These are phyloP conservation scores for Calliphora vomitoria DNA, from an alignment of 2,888 invertebrate genomes.

Conservation along the genomic window DNA sequence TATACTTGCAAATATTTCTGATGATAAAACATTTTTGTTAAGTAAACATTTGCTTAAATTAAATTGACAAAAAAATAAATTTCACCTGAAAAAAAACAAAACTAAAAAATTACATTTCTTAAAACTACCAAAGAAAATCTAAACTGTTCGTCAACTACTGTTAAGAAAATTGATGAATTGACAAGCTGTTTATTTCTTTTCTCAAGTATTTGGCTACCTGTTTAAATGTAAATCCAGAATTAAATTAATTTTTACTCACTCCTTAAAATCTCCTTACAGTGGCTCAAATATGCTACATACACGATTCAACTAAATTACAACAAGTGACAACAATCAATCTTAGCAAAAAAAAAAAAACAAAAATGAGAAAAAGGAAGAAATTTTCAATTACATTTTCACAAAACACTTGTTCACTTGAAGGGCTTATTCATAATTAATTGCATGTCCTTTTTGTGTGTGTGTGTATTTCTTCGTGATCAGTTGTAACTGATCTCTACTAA, in stretches of 20 bases:
- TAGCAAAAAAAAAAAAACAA: slow-evolving; percentile 17
- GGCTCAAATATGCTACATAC: slow-evolving; percentile 19
- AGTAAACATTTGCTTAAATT: too few relatives aligned
- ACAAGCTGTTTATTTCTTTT: slow-evolving; percentile 24
- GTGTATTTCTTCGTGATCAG: background rate
- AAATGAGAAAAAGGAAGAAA: background rate
- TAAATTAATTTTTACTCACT: slow-evolving; percentile 55
- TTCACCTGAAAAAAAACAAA: background rate
- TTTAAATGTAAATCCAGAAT: slow-evolving; percentile 16
- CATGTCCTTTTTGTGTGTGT: slow-evolving; percentile 58
- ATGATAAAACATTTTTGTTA: too few relatives aligned
- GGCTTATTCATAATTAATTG: slow-evolving; percentile 70
- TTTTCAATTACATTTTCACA: slow-evolving; percentile 47
- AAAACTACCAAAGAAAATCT: slow-evolving; percentile 9
- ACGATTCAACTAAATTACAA: slow-evolving; percentile 28
- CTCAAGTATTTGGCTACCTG: slow-evolving; percentile 52
- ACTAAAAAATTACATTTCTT: slow-evolving; percentile 22
- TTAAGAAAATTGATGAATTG: slow-evolving; percentile 66
- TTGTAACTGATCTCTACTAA: slow-evolving; percentile 38
- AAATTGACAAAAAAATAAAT: background rate
- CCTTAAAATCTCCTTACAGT: slow-evolving; percentile 24
- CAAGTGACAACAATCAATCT: slow-evolving; percentile 73
- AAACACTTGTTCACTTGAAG: slow-evolving; percentile 69
- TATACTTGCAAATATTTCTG: too few relatives aligned
- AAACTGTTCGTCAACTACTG: slow-evolving; percentile 35